Evolutionary conservation across 64 coral and sea anemone genomes (phyloP), one percentile per base, ranked within the genome.

Genomic region (Stichodactyla helianthus): DNA sequence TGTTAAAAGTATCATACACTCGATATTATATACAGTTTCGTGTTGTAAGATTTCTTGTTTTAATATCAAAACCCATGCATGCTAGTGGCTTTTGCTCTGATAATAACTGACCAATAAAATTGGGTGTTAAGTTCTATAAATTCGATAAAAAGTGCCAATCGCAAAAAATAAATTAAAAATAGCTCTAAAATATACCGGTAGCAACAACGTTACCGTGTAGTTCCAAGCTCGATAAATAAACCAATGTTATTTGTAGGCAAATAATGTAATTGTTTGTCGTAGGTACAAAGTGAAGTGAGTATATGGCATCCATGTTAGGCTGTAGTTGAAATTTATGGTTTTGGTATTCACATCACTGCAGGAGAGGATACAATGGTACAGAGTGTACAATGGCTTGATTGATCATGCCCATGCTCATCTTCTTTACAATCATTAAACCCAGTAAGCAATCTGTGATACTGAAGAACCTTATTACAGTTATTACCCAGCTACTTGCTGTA

Each of bases 401-500:
- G 55, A 58, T 58, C 8, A 58, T 58, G 55, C 25, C 68, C n/a
- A 74, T 10, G 23, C 23, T 28, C 26, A 27, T 74, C 22, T 23
- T 74, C 25, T 74, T 74, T 31, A 74, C 26, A 35, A 26, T 23
- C 6, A 20, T n/a, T 68, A 68, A 68, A 7, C n/a, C 19, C 63
- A 4, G 59, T 60, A 60, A 4, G 14, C 5, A 5, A 17, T 17
- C 58, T 17, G 5, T 16, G 58, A 67, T 6, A n/a, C 2, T 35
- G 31, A 35, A 35, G 31, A 35, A 2, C 31, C 31, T 35, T 35
- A 68, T 17, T 8, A 20, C 25, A 11, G 6, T 74, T 6, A 11
- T 74, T 20, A 81, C 15, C 35, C 78, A 0, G 78, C 78, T 81
- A 81, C 52, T 81, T 81, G 78, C 19, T 81, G 78, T 22, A 81